Base-by-base conservation (phyloP, 2,888 invertebrate genomes). In the Trichogramma evanescens region DNA sequence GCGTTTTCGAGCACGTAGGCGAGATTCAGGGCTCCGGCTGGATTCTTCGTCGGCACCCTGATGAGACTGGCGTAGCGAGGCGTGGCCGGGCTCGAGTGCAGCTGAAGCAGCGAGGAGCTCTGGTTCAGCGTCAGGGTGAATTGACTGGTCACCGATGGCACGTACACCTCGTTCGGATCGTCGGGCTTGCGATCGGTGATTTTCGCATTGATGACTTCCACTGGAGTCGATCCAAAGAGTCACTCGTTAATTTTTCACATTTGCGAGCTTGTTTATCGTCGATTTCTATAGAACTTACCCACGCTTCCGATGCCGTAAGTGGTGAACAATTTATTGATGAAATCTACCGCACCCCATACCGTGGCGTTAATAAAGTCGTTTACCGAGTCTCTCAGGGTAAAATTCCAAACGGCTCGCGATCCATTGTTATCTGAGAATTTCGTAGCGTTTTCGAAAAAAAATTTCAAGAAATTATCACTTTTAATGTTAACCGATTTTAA, bases 371-470 rank as follows among this genome's bases (percentile, higher is more conserved):
- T 87, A 5, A 87, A 85, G 73, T 89, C 86, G 1, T 82, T 74
- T 13, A 83, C 80, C 0, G 89, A 87, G 78, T 91, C 92, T 64
- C 91, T 82, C 40, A 91, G 66, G 0, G 90, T 91, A 66, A 90
- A 89, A 58, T 85, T 86, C 79, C 88, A 88, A 0, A 91, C 90
- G n/a, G 84, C 88, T 66, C 85, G 82, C 42, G 70, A 67, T 6
- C 72, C 72, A 1, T 62, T 39, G 38, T 67, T 67, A 65, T 67
- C 74, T 74, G 49, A 40, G 39, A 6, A 13, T 26, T 6, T 7
- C 3, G 50, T 39, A 50, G 40, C 6, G 39, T n/a, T 50, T 50
- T 50, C 5, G 38, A 42, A n/a, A 43, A 2, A 50, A 6, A 38
- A 50, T 54, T 54, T 3, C 26, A 13, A n/a, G 26, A 48, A 48